Percentiles rank a stretch among this genome's conserved stretches.
Conservation (phyloP, 2,888 invertebrate genomes). For the Aspidiotus destructor region DNA sequence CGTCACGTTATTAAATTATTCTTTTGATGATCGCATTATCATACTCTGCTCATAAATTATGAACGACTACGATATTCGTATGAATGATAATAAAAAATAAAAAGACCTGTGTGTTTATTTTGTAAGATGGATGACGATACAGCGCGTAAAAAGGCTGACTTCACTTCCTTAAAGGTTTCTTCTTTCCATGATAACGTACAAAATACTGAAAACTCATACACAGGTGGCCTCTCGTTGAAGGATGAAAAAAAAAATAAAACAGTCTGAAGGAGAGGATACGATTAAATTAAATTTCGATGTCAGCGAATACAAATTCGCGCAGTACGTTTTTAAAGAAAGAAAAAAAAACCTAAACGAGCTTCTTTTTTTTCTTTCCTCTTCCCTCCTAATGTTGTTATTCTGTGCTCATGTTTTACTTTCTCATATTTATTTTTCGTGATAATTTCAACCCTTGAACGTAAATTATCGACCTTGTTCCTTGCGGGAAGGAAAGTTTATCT, state of each 20-base stretch:
- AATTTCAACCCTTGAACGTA: no score
- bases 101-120: slow-evolving; percentile 17
- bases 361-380: no score
- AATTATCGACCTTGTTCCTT: no score
- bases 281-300: slow-evolving; percentile 26
- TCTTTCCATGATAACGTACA: no score
- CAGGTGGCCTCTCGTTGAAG: no score
- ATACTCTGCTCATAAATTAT: slow-evolving; percentile 30
- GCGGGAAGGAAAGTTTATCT: no score
- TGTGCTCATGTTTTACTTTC: no score
- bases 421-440: no score
- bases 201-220: no score
- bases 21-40: slow-evolving; percentile 33
- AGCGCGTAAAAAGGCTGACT: slow-evolving; percentile 1
- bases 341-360: no score
- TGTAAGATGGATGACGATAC: slow-evolving; percentile 17
- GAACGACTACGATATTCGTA: slow-evolving; percentile 20
- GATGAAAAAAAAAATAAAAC: background rate
- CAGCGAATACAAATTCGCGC: slow-evolving; percentile 3
- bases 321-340: background rate
- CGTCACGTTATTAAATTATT: slow-evolving; percentile 32
- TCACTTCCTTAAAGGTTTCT: background rate
- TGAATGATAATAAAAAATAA: slow-evolving; percentile 23
- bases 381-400: no score
- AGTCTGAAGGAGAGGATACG: background rate